These are phyloP conservation scores for Catharus ustulatus DNA, from an alignment of 2,797 vertebrate genomes.

Conservation along the genomic window DNA sequence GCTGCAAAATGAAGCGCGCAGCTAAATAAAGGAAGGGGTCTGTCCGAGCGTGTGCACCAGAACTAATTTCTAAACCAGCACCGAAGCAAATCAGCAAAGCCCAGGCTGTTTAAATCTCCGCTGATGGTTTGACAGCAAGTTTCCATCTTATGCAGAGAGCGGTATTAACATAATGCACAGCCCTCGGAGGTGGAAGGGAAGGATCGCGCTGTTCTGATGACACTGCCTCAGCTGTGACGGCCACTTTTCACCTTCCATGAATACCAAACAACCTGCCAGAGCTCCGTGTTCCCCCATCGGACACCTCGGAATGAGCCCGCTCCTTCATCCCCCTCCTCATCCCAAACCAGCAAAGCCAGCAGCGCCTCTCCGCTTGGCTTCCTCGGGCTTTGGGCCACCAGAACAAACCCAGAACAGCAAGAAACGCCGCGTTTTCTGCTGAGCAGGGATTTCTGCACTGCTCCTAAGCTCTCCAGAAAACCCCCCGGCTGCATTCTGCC, in stretches of 20 bases:
- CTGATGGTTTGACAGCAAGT: background rate
- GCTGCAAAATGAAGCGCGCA: background rate
- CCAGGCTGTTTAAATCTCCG: constrained; percentile 7
- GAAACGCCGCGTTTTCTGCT: background rate
- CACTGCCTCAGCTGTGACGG: background rate
- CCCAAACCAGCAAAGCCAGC: background rate
- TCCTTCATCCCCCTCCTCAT: background rate
- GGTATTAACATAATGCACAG: background rate
- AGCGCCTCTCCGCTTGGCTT: background rate
- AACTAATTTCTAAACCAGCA: background rate
- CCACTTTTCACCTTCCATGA: background rate
- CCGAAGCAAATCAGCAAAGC: background rate
- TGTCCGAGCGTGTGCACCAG: background rate
- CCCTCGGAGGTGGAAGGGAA: background rate
- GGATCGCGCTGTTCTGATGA: background rate
- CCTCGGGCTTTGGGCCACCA: background rate
- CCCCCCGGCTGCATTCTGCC: background rate
- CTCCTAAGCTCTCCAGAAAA: background rate
- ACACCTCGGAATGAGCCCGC: background rate
- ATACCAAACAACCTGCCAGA: background rate
- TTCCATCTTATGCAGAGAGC: background rate
- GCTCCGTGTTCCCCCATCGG: background rate
- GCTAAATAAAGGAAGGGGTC: background rate
- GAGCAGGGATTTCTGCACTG: background rate
- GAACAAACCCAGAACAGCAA: background rate